Base-by-base conservation (phyloP, 2,888 invertebrate species). In the Dendrolimus houi region DNA sequence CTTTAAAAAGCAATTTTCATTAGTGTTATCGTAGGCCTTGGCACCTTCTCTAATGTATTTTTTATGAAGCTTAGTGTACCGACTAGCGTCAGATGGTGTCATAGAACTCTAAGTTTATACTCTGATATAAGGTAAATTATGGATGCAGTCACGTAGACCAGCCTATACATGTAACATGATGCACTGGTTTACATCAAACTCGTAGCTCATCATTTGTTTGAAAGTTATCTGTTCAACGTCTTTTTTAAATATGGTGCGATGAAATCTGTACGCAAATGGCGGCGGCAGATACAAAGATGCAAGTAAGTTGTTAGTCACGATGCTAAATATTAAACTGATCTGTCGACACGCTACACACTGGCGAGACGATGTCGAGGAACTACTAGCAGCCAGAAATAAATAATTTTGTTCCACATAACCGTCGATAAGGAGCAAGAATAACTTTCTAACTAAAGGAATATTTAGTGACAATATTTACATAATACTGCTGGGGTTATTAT, bases 301-400 rank as follows among this genome's bases (percentile, higher is more conserved):
- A 9, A 10, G 47, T 12, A 47, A 47, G 47, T 47, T 47, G 47
- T 47, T 47, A 10, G 47, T 47, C 9, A 29, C 54, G 12, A 9
- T 54, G 29, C 8, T 54, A 17, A 54, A 29, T 54, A 54, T 54
- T 12, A 12, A 9, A 12, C 9, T n/a, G 9, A 12, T 54, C 13
- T 53, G 53, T 53, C 14, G 54, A 54, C 64, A 62, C 64, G 59
- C 67, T 68, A 66, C 62, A 66, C 62, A 58, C 59, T 63, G 66
- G 62, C 70, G 66, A 64, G 68, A 68, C 73, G 66, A 66, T 66
- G 67, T 64, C 70, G 69, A 72, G 73, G 75, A 76, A 74, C 76
- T 70, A 77, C 71, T 74, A 71, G 69, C 65, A 59, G 73, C 74
- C 74, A 78, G 72, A 83, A 85, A 85, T 84, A 85, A 78, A 79